These are phyloP conservation scores for Argyrosomus japonicus DNA, from an alignment of 2,113 vertebrate genomes.

Conservation along the genomic window DNA sequence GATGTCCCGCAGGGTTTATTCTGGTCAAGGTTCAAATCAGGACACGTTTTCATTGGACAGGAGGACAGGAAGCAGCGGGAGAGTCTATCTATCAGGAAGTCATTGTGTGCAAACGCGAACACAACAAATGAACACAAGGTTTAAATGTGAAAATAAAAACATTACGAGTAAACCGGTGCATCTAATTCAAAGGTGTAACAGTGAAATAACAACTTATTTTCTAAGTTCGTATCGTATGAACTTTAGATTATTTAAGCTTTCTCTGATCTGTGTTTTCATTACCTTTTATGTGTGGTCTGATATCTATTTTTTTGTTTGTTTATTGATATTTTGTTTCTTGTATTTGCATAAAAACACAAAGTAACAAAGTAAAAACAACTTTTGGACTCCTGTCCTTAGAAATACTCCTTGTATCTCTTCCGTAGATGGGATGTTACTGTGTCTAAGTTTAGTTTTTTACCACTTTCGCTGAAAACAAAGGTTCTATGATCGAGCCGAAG, in stretches of 20 bases:
- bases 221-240: too few relatives aligned
- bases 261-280: too few relatives aligned
- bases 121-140: too few relatives aligned
- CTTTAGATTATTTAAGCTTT: not conserved
- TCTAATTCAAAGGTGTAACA: too few relatives aligned
- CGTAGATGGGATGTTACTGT: not conserved
- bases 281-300: not conserved
- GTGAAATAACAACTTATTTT: too few relatives aligned
- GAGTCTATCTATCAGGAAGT: not conserved
- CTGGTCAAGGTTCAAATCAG: conserved; percentile 68
- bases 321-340: not conserved
- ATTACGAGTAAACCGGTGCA: too few relatives aligned
- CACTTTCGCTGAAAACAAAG: not conserved
- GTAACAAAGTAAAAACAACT: not conserved
- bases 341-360: not conserved
- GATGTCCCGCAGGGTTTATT: conserved; percentile 65
- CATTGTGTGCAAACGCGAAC: too few relatives aligned
- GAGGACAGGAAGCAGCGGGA: conserved; percentile 53
- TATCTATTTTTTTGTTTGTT: not conserved
- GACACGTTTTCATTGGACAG: conserved; percentile 45
- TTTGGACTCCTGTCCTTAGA: not conserved
- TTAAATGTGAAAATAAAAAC: too few relatives aligned
- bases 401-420: not conserved
- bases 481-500: not conserved
- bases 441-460: not conserved